Percentiles rank a stretch among this genome's conserved stretches.
Evolutionary conservation across 2,888 invertebrate species (phyloP).

Genomic region (Himalopsyche kuldschensis): DNA sequence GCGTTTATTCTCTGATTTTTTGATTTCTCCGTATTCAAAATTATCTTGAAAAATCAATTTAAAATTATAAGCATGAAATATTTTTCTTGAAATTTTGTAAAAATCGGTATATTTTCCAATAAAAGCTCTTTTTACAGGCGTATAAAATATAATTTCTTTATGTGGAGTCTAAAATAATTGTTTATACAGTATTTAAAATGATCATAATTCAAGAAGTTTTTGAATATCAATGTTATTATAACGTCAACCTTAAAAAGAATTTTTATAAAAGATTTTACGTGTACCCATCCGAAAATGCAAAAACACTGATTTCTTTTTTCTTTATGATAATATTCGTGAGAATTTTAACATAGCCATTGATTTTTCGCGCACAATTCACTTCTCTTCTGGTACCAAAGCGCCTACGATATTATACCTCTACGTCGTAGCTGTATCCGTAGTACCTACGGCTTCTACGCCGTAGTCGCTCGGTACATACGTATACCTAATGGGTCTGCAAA

Average conservation of each 20-base stretch:
- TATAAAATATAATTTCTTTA: not conserved
- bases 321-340: not conserved
- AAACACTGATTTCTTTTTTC: not conserved
- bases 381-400: slow-evolving; percentile 14
- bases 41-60: no score
- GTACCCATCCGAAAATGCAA: not conserved
- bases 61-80: no score
- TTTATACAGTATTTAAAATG: not conserved
- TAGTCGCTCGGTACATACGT: slow-evolving; percentile 45
- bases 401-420: slow-evolving; percentile 13
- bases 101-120: not conserved
- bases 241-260: not conserved
- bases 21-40: no score
- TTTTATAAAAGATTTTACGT: not conserved
- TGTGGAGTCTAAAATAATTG: not conserved
- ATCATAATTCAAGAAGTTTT: not conserved
- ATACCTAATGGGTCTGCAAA: slow-evolving; percentile 61
- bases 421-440: slow-evolving; percentile 32
- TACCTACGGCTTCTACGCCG: slow-evolving; percentile 4
- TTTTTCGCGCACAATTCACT: slow-evolving; percentile 33
- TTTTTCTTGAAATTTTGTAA: no score
- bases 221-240: not conserved
- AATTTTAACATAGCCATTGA: slow-evolving; percentile 9
- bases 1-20: no score
- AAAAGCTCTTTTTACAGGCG: not conserved